Conservation (phyloP, 2,797 vertebrate species). For the Sebastes ruberrimus region DNA sequence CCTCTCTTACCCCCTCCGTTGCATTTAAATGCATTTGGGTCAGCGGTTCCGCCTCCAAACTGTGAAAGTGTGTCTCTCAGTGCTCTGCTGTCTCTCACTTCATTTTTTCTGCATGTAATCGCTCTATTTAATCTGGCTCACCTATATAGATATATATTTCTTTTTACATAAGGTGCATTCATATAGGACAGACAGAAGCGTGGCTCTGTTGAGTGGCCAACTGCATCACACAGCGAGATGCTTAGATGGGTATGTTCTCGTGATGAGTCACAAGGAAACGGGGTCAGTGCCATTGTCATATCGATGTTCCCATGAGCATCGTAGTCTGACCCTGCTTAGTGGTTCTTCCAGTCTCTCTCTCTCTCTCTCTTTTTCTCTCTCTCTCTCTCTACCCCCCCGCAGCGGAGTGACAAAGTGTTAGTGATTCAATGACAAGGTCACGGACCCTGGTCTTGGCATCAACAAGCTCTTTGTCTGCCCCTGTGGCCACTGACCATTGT, state of each 20-base stretch:
- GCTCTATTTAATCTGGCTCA: slow-evolving; percentile 50
- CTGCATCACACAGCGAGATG: neutral
- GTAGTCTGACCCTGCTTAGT: slow-evolving; percentile 46
- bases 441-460: slow-evolving; percentile 69
- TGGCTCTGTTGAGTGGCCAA: neutral
- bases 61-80: slow-evolving; percentile 59
- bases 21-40: slow-evolving; percentile 82
- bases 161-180: slow-evolving; percentile 3
- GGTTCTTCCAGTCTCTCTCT: slow-evolving; percentile 23
- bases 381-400: neutral
- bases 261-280: slow-evolving; percentile 70
- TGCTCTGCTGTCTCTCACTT: slow-evolving; percentile 46
- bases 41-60: slow-evolving; percentile 71
- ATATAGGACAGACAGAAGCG: slow-evolving; percentile 2
- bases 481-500: slow-evolving; percentile 69
- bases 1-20: slow-evolving; percentile 41
- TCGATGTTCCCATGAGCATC: slow-evolving; percentile 68
- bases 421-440: slow-evolving; percentile 79
- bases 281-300: slow-evolving; percentile 74
- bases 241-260: slow-evolving; percentile 30
- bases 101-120: slow-evolving; percentile 41
- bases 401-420: slow-evolving; percentile 68
- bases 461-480: slow-evolving; percentile 76
- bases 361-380: neutral
- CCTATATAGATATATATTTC: slow-evolving; percentile 28